These are phyloP conservation scores for Corbicula japonica DNA, from an alignment of 2,888 invertebrate genomes.

Conservation along the genomic window DNA sequence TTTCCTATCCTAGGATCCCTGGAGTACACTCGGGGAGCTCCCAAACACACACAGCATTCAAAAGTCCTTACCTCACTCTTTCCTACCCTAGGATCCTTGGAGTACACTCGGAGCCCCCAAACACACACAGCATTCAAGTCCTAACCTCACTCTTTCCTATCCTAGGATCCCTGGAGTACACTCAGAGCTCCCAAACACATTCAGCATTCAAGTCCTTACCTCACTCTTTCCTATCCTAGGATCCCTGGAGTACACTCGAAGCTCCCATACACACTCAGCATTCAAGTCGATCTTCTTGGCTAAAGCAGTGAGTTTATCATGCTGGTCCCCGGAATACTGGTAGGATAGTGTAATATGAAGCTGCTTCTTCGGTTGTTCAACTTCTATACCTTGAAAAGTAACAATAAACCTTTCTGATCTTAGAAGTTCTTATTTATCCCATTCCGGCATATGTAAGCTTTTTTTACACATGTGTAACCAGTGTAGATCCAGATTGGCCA, in stretches of 20 bases:
- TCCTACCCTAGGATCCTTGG: background rate
- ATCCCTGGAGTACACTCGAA: slow-evolving; percentile 95
- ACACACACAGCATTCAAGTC: slow-evolving; percentile 90
- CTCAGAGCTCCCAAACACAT: background rate
- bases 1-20: slow-evolving; percentile 89
- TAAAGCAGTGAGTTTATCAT: slow-evolving; percentile 91
- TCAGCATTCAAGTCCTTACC: slow-evolving; percentile 63
- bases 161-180: slow-evolving; percentile 82
- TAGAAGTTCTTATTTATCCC: no score
- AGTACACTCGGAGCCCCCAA: slow-evolving; percentile 93
- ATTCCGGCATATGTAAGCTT: no score
- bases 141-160: no score
- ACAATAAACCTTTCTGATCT: no score
- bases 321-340: slow-evolving; percentile 92
- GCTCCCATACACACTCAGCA: slow-evolving; percentile 92
- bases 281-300: slow-evolving; percentile 91
- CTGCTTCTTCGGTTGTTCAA: slow-evolving; percentile 93
- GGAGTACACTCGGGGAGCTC: slow-evolving; percentile 95
- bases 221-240: slow-evolving; percentile 77
- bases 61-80: no score
- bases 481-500: no score
- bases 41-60: slow-evolving; percentile 91
- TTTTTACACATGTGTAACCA: no score
- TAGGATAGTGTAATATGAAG: slow-evolving; percentile 96
- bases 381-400: slow-evolving; percentile 74